Conservation (phyloP, 2,113 vertebrate genomes). For the Macrotis lagotis region DNA sequence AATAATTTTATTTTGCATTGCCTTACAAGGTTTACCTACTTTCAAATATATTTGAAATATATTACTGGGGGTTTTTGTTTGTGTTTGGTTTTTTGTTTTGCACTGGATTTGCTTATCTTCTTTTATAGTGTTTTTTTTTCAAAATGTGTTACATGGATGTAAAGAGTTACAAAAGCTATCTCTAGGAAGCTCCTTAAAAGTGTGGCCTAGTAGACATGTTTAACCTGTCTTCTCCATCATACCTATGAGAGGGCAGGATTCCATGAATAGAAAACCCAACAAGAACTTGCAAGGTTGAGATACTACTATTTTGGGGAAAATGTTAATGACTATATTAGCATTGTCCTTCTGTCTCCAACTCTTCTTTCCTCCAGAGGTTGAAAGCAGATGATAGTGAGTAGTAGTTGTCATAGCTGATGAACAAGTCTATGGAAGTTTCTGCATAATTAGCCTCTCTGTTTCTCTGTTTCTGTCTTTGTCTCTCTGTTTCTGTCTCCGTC, state of each 20-base stretch:
- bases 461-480: no score
- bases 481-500: no score
- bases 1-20: constrained; percentile 25
- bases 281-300: background rate
- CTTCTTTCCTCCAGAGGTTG: background rate
- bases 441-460: background rate
- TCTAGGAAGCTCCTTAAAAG: background rate
- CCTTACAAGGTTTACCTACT: background rate
- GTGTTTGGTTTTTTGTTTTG: background rate
- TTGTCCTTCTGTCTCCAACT: background rate
- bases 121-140: background rate
- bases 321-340: background rate
- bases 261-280: background rate
- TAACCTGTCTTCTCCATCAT: background rate
- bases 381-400: background rate
- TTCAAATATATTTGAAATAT: no score
- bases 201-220: background rate
- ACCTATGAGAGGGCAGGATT: background rate
- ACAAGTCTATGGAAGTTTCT: background rate
- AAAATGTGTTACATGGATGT: background rate
- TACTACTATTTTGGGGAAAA: constrained; percentile 1
- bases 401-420: background rate
- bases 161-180: background rate
- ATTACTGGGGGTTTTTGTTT: no score
- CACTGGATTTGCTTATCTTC: background rate